Conservation (phyloP, 2,888 invertebrate genomes). For the Mycalesis mineus region DNA sequence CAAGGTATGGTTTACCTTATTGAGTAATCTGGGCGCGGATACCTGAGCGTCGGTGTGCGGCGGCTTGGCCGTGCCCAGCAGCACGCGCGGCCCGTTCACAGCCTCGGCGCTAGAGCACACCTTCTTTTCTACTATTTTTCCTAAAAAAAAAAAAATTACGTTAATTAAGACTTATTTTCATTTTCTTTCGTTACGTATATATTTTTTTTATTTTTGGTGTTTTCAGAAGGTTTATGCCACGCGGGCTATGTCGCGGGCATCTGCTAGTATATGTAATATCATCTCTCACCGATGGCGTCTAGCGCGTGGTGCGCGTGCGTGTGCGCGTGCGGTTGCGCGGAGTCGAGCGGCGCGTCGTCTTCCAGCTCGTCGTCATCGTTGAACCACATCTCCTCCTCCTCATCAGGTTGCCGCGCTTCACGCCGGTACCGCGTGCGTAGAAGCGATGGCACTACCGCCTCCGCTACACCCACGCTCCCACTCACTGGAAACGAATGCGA, state of each 20-base stretch:
- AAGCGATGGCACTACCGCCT: conserved; percentile 86
- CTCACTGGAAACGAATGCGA: conserved; percentile 45
- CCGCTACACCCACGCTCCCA: conserved; percentile 65
- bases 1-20: conserved; percentile 68
- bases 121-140: conserved; percentile 82
- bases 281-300: conserved; percentile 61
- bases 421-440: conserved; percentile 90
- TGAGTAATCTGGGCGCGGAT: conserved; percentile 75
- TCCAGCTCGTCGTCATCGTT: conserved; percentile 97
- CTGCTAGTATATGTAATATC: too few relatives aligned
- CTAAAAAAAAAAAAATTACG: conserved; percentile 63
- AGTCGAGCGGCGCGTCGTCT: conserved; percentile 82
- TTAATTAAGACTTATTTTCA: too few relatives aligned
- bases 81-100: conserved; percentile 65
- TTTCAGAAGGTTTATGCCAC: too few relatives aligned
- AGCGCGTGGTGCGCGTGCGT: conserved; percentile 61
- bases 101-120: conserved; percentile 74
- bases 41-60: conserved; percentile 73
- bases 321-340: conserved; percentile 51
- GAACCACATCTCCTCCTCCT: conserved; percentile 99
- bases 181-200: too few relatives aligned
- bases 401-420: conserved; percentile 95
- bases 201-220: too few relatives aligned
- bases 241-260: too few relatives aligned
- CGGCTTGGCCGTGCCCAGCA: conserved; percentile 58